These are phyloP conservation scores for Trisateles emortualis DNA, from an alignment of 2,888 invertebrate species.

Conservation along the genomic window DNA sequence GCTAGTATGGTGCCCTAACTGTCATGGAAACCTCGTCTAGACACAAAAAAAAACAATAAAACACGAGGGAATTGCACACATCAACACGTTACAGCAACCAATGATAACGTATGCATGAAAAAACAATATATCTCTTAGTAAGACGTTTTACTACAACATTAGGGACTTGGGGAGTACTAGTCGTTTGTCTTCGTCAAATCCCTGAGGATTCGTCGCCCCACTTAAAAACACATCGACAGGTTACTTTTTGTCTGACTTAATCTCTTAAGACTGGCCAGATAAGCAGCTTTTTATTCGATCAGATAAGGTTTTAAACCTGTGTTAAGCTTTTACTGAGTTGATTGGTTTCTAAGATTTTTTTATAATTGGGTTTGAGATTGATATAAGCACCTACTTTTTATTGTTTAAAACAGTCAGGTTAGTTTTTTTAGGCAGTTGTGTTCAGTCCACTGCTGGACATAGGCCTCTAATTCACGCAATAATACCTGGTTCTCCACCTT, in stretches of 20 bases:
- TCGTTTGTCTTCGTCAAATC: constrained; percentile 62
- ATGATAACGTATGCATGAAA: constrained; percentile 40
- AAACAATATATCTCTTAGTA: constrained; percentile 38
- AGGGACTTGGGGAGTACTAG: constrained; percentile 25
- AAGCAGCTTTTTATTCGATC: constrained; percentile 23
- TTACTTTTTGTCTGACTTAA: constrained; percentile 37
- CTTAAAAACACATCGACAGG: constrained; percentile 36
- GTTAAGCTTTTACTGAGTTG: constrained; percentile 9
- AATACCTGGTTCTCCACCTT: no score
- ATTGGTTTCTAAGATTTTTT: constrained; percentile 18
- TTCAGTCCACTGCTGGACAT: no score
- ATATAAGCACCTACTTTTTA: no score
- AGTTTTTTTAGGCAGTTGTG: no score
- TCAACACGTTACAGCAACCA: neutral
- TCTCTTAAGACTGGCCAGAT: constrained; percentile 32
- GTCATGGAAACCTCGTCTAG: no score
- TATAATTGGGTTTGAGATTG: neutral
- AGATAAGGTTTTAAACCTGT: constrained; percentile 10
- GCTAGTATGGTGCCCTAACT: no score
- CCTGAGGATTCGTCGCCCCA: constrained; percentile 32
- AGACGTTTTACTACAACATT: constrained; percentile 42
- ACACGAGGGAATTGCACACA: constrained; percentile 5
- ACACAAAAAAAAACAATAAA: neutral
- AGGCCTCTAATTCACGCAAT: no score
- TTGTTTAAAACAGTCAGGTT: no score